A percentile compares a stretch with the other conserved stretches of the same genome.
Evolutionary conservation across 2,797 vertebrate genomes (phyloP).

Genomic region (Orientallactaga sibirica): DNA sequence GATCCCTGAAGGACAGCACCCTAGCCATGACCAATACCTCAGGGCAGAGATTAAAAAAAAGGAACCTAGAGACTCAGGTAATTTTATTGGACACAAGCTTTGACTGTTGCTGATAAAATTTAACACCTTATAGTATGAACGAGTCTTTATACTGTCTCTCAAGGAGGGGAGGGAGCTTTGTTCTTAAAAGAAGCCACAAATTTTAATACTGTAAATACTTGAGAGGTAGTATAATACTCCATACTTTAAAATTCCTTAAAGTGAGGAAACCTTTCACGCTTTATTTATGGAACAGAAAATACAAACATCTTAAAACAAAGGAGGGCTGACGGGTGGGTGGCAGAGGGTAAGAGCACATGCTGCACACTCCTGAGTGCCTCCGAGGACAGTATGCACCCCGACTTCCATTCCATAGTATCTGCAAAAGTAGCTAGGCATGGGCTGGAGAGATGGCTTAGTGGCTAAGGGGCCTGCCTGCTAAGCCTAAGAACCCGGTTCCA

Average conservation of each 20-base stretch:
- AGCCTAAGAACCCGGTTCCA: no score
- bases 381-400: no score
- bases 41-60: conserved; percentile 44
- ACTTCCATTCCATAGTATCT: no score
- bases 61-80: background rate
- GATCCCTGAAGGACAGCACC: conserved; percentile 31
- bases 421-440: no score
- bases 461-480: no score
- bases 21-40: conserved; percentile 22
- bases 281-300: conserved; percentile 28
- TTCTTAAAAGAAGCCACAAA: conserved; percentile 55
- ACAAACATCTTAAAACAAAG: conserved; percentile 37
- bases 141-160: background rate
- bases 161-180: background rate
- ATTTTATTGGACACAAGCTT: conserved; percentile 49
- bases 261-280: background rate
- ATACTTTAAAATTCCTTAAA: background rate
- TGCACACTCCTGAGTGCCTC: no score
- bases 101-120: conserved; percentile 57
- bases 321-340: background rate
- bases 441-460: no score
- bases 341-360: no score
- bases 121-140: conserved; percentile 34
- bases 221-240: conserved; percentile 33
- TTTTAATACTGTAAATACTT: conserved; percentile 49